Base-by-base conservation (phyloP, 2,888 invertebrate species). In the Sesamia inferens region DNA sequence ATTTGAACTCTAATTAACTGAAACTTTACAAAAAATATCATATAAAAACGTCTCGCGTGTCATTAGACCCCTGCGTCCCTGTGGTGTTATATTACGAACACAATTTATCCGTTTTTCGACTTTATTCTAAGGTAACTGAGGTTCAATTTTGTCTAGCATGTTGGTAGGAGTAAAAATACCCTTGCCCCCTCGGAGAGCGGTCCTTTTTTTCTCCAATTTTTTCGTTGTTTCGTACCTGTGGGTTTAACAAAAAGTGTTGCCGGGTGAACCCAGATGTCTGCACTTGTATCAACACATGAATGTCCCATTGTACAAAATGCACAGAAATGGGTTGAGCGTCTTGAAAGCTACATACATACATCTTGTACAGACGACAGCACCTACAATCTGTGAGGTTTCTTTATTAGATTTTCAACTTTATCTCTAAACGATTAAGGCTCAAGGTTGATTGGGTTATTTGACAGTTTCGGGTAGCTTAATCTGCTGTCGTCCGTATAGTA, bases 41-140 rank as follows among this genome's bases (percentile, higher is more conserved):
- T 76, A 79, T 68, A 86, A 90, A 93, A 93, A 92, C 91, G 88
- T 90, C 89, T 91, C 93, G 90, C 91, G 93, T 93, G 93, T 94
- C 94, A 93, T 95, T 94, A 94, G 94, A 94, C 93, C 94, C 94
- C 93, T 92, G 92, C 92, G 89, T 89, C 75, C 66, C 72, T 10
- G 73, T 78, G 74, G 85, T 79, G 63, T 81, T 73, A 64, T 69
- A 79, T 82, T 75, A 76, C 77, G 0, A 31, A 24, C 19, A 55
- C 6, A 16, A 42, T 42, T 61, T 22, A 19, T 13, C 6, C 2
- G 65, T 16, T 16, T 68, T 74, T 68, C 59, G 16, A 74, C 74
- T 61, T n/a, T 86, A 81, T 6, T 0, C 0, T 6, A 4, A 2
- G 0, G 1, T 0, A 0, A 2, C 3, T 81, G 86, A 78, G 71